Percentiles rank a stretch among this genome's conserved stretches.
Evolutionary conservation across 64 coral and sea anemone genomes (phyloP).

Genomic region (Montipora sp.): DNA sequence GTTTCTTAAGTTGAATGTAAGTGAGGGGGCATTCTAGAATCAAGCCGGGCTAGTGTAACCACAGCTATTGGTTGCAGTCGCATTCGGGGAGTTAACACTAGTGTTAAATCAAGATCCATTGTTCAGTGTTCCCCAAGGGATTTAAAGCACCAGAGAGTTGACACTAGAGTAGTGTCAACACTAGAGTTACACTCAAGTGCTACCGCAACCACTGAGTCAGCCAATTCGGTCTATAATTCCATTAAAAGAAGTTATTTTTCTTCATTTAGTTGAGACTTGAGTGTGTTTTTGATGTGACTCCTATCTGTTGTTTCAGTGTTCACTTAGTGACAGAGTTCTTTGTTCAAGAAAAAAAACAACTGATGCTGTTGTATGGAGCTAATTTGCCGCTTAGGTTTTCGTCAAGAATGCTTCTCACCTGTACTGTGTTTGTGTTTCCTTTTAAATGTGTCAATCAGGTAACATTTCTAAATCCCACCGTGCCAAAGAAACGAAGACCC

Average conservation of each 20-base stretch:
- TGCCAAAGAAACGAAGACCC: no score
- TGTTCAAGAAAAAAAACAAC: not conserved
- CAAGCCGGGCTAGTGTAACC: no score
- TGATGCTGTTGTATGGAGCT: conserved; percentile 39
- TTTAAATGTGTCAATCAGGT: conserved; percentile 88
- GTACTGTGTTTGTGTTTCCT: conserved; percentile 96
- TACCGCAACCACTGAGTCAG: no score
- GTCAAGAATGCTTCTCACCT: conserved; percentile 72
- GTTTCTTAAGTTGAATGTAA: no score
- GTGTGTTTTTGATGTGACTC: not conserved
- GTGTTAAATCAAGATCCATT: no score
- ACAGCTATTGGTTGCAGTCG: no score
- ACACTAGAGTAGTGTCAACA: no score
- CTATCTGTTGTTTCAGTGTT: conserved; percentile 27
- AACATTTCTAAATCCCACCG: no score
- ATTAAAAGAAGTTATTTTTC: not conserved
- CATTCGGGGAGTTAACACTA: no score
- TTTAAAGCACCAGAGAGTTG: no score
- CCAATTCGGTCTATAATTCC: not conserved
- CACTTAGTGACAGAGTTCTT: not conserved
- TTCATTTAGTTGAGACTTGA: not conserved
- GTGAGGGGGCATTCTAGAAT: no score
- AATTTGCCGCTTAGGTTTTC: not conserved
- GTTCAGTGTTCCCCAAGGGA: no score
- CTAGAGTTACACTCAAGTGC: not conserved